Evolutionary conservation across 2,113 vertebrate species (phyloP).

Genomic region (Crotalus helleri): DNA sequence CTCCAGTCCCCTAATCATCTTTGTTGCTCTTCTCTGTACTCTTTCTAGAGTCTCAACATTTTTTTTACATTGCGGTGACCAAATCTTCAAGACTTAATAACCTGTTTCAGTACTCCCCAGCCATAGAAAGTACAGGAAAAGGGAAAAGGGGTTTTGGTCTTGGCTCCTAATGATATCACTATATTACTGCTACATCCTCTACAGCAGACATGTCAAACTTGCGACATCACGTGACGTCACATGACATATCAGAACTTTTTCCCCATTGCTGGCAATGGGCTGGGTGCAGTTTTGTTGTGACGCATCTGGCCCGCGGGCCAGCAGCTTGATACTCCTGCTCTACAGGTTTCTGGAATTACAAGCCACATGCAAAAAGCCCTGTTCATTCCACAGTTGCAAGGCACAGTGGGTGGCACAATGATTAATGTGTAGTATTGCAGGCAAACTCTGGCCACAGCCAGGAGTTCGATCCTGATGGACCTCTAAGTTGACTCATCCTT

Average conservation of each 20-base stretch:
- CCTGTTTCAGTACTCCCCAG: not conserved
- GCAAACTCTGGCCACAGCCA: not conserved
- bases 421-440: not conserved
- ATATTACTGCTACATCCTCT: not conserved
- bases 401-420: not conserved
- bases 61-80: too few species aligned
- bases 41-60: too few species aligned
- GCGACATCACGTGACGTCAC: too few species aligned
- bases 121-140: not conserved
- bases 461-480: not conserved
- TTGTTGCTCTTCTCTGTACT: too few species aligned
- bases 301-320: too few species aligned
- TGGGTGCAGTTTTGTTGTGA: too few species aligned
- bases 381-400: not conserved
- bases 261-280: too few species aligned
- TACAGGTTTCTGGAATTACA: not conserved
- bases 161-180: not conserved
- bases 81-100: not conserved
- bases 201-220: too few species aligned
- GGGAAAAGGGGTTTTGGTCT: not conserved
- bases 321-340: too few species aligned
- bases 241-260: too few species aligned
- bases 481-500: not conserved
- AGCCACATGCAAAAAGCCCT: not conserved
- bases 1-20: too few species aligned